These are phyloP conservation scores for Caenorhabditis auriculariae DNA, from an alignment of 2,888 invertebrate genomes.

Conservation along the genomic window DNA sequence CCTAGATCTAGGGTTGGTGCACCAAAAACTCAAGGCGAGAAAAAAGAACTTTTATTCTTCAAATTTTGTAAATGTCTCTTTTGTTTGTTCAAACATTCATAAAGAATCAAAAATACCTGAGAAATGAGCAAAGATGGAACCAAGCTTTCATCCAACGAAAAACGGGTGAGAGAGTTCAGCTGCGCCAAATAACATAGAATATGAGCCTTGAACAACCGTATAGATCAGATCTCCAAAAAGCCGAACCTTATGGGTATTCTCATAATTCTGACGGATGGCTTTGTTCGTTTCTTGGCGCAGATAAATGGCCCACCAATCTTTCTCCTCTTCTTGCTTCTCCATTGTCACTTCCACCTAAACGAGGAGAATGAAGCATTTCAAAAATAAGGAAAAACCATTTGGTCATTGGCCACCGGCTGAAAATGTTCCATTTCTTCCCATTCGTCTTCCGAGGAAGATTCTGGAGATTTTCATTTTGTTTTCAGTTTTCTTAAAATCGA, in stretches of 20 bases:
- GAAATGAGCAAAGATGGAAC: conserved; percentile 37
- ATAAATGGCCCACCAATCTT: conserved; percentile 39
- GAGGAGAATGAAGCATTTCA: neutral
- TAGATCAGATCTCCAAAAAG: neutral
- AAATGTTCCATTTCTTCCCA: conserved; percentile 50
- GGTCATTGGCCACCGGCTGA: conserved; percentile 21
- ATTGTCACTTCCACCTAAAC: conserved; percentile 17
- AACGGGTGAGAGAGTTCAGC: conserved; percentile 20
- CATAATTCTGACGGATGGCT: conserved; percentile 27
- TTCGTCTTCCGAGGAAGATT: conserved; percentile 44
- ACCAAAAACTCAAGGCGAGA: too few species aligned
- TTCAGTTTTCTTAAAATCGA: too few species aligned
- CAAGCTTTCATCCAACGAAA: conserved; percentile 25
- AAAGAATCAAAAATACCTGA: conserved; percentile 6
- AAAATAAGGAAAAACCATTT: conserved; percentile 3
- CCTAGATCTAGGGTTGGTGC: too few species aligned
- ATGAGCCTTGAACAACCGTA: conserved; percentile 19
- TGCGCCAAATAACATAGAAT: conserved; percentile 35
- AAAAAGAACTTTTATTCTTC: too few species aligned
- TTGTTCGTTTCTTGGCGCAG: conserved; percentile 37
- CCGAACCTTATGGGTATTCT: conserved; percentile 33
- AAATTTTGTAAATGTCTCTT: too few species aligned
- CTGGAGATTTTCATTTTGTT: too few species aligned
- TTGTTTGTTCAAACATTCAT: neutral
- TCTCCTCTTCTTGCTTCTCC: conserved; percentile 14